These are phyloP conservation scores for Enhydra lutris DNA, from an alignment of 2,113 vertebrate species.

Conservation along the genomic window DNA sequence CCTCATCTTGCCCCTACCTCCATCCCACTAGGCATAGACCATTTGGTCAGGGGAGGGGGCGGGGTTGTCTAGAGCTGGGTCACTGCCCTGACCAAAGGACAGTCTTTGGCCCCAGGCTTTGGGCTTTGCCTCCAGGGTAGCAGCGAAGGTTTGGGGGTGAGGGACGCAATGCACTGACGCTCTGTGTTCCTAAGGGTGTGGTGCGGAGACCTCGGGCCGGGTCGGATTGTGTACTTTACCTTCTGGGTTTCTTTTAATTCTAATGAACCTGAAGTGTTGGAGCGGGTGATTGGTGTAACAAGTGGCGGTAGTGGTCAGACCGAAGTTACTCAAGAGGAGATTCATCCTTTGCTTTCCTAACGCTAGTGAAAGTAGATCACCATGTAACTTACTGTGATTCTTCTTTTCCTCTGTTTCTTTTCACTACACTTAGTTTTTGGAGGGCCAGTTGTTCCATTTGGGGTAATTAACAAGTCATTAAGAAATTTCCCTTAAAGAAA, in stretches of 20 bases:
- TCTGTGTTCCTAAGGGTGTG: not conserved
- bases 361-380: constrained; percentile 27
- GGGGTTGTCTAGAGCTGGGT: not conserved
- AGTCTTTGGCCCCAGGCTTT: not conserved
- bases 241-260: not conserved
- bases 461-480: constrained; percentile 23
- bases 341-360: not conserved
- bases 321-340: constrained; percentile 29
- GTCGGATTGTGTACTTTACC: not conserved
- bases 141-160: not conserved
- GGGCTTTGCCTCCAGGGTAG: not conserved
- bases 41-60: not conserved
- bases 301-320: constrained; percentile 54
- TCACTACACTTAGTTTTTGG: not conserved
- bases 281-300: constrained; percentile 65
- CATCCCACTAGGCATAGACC: not conserved
- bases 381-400: not conserved
- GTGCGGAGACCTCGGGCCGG: not conserved
- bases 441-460: not conserved
- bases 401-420: constrained; percentile 1
- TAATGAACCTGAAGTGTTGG: not conserved
- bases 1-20: not conserved
- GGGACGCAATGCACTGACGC: not conserved
- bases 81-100: not conserved
- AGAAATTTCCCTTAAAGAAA: not conserved